Evolutionary conservation across 1,140 invertebrate species (phyloP).

Genomic region (Bombus picipes): DNA sequence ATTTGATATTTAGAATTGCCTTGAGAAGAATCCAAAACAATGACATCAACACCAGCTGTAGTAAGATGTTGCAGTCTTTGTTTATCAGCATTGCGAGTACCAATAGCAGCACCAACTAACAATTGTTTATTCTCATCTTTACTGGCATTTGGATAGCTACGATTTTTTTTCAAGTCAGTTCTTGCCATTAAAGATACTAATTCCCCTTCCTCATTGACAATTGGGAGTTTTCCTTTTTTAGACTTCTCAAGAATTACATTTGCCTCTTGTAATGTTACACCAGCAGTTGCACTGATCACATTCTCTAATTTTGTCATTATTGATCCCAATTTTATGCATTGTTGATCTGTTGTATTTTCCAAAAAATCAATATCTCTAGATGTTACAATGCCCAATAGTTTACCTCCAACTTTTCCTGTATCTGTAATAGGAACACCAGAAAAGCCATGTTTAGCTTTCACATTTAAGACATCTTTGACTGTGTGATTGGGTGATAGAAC

Average conservation of each 20-base stretch:
- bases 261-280: slow-evolving; percentile 95
- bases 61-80: slow-evolving; percentile 90
- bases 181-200: slow-evolving; percentile 97
- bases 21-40: slow-evolving; percentile 99
- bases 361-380: slow-evolving; percentile 98
- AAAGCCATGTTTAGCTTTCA: slow-evolving; percentile 97
- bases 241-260: slow-evolving; percentile 98
- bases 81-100: slow-evolving; percentile 94
- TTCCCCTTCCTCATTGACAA: slow-evolving; percentile 95
- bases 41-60: slow-evolving; percentile 96
- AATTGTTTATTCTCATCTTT: slow-evolving; percentile 99
- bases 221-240: slow-evolving; percentile 98
- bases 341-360: slow-evolving; percentile 85
- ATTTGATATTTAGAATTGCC: slow-evolving; percentile 99
- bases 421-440: slow-evolving; percentile 98
- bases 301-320: slow-evolving; percentile 96
- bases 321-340: slow-evolving; percentile 85
- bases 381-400: slow-evolving; percentile 98
- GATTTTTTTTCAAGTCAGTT: slow-evolving; percentile 98
- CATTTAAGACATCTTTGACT: slow-evolving; percentile 93
- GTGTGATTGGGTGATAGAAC: slow-evolving; percentile 94
- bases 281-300: slow-evolving; percentile 93
- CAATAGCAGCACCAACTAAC: slow-evolving; percentile 97
- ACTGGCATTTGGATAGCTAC: slow-evolving; percentile 97
- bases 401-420: slow-evolving; percentile 95